phyloP scores from a whole-genome alignment of 2,797 vertebrate genomes.

The Onychomys leucogaster region DNA sequence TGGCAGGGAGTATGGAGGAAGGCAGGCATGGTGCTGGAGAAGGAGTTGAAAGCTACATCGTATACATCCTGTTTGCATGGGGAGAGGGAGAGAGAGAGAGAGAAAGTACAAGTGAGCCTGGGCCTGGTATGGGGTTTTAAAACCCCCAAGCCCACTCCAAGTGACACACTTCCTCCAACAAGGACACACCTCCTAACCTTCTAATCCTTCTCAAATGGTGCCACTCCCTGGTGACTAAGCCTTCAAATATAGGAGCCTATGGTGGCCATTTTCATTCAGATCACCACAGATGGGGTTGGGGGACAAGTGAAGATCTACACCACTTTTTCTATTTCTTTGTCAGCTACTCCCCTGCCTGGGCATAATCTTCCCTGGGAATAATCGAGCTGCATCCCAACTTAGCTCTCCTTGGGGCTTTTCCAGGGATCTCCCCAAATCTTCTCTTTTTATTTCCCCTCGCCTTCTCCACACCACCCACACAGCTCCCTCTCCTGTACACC shows the following conservation, averaged over 20 bases:
- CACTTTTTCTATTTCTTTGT: not conserved
- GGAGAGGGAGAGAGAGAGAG: not conserved
- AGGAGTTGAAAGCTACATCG: not conserved
- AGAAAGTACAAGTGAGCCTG: not conserved
- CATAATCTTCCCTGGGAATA: conserved; percentile 21
- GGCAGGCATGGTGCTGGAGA: not conserved
- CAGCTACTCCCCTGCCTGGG: not conserved
- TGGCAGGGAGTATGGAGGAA: not conserved
- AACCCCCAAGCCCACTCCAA: not conserved
- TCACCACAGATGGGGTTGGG: not conserved
- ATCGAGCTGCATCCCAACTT: conserved; percentile 57
- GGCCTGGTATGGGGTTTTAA: not conserved
- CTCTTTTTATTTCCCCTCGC: not conserved
- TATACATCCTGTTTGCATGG: not conserved
- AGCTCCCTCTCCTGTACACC: not conserved
- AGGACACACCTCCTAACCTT: not conserved
- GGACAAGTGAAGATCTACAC: not conserved
- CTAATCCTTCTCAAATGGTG: not conserved
- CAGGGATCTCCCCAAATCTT: conserved; percentile 38
- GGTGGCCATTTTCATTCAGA: no score
- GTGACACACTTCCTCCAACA: not conserved
- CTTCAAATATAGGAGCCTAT: not conserved
- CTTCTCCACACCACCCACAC: not conserved
- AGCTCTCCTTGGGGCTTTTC: conserved; percentile 57
- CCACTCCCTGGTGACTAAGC: not conserved